Conservation (phyloP, 2,113 vertebrate genomes). For the Scophthalmus maximus region DNA sequence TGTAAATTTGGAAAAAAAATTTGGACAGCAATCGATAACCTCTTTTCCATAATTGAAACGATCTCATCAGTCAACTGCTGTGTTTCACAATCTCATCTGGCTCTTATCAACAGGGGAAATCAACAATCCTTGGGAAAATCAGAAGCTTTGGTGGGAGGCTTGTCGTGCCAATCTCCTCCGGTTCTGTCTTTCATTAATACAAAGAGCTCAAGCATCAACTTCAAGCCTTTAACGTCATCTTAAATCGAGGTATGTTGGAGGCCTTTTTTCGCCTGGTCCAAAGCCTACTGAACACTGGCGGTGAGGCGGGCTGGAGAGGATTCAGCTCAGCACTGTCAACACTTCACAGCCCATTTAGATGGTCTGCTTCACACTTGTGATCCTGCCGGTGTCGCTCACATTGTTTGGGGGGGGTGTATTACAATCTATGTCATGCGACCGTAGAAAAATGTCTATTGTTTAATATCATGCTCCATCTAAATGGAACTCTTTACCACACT, state of each 20-base stretch:
- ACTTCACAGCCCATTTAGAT: slow-evolving; percentile 47
- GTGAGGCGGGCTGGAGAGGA: not conserved
- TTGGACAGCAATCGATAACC: not conserved
- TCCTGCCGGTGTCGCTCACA: slow-evolving; percentile 31
- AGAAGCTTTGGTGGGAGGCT: slow-evolving; percentile 1
- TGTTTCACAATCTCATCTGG: slow-evolving; percentile 30
- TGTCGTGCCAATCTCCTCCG: slow-evolving; percentile 14
- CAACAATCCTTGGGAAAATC: not conserved
- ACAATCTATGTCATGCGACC: no score
- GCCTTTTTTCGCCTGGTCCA: slow-evolving; percentile 4
- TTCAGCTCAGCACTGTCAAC: slow-evolving; percentile 28
- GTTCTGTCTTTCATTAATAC: slow-evolving; percentile 31
- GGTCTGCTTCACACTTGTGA: slow-evolving; percentile 44
- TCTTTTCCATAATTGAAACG: slow-evolving; percentile 11
- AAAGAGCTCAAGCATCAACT: slow-evolving; percentile 18
- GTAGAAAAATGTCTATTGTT: not conserved
- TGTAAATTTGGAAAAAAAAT: slow-evolving; percentile 4
- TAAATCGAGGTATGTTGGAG: slow-evolving; percentile 18
- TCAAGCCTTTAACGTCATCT: not conserved
- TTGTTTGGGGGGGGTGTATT: no score
- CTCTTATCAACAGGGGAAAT: slow-evolving; percentile 36
- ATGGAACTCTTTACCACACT: not conserved
- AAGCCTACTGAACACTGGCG: not conserved
- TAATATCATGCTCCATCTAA: not conserved
- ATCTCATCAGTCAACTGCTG: not conserved